Evolutionary conservation across 1,140 invertebrate species (phyloP), one percentile per base, ranked within the genome.

Genomic region (Oscheius sp.): DNA sequence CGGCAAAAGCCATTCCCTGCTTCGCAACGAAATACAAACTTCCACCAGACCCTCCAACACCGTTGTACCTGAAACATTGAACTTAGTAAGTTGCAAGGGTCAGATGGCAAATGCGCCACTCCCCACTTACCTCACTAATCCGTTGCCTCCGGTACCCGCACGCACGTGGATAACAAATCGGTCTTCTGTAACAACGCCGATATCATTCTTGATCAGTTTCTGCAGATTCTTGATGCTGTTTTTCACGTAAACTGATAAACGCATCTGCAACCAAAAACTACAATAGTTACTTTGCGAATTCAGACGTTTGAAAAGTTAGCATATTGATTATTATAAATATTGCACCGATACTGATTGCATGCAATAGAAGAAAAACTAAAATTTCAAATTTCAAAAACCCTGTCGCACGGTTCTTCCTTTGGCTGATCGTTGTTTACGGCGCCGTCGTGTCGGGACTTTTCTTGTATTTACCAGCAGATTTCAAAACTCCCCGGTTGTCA

Each of bases 21-120:
- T 55, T 74, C 20, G 79, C 59, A 26, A 69, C 42, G 15, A 82
- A 55, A 58, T 70, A 82, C 10, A 82, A 67, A 63, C 49, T 65
- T 45, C 80, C 80, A 4, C 80, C 80, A 66, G 46, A 38, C 15
- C 80, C 80, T n/a, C 80, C 80, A 32, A 84, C 58, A 64, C 82
- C 80, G 67, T 82, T 83, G 46, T 75, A 73, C 45, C 73, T 75
- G 20, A 49, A 68, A 29, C 3, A 28, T 7, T 59, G 18, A 10
- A 3, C n/a, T 35, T 55, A 13, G 23, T 13, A 13, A 23, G n/a
- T n/a, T 55, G 49, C 15, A 55, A 26, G 15, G 23, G 7, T 42
- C 49, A 55, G 7, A 55, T 7, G 28, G 49, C 49, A 55, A n/a
- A 13, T 55, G 38, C 38, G 38, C 10, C 38, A 42, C n/a, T 42